Base-by-base conservation (phyloP, 2,797 vertebrate genomes). In the Antrozous pallidus region DNA sequence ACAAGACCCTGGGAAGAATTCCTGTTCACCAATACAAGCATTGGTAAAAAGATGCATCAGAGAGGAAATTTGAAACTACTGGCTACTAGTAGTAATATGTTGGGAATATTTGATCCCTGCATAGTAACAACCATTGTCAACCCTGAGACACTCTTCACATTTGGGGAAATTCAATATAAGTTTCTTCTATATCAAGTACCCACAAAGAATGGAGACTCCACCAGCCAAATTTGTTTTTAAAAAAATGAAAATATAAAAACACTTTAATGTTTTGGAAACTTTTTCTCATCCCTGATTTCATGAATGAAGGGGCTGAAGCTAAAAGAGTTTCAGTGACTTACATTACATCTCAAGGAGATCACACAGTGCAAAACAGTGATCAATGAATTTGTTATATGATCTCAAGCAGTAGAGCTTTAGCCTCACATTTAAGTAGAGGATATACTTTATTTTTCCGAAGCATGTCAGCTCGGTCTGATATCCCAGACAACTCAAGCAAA, bases 171-270 rank as follows among this genome's bases (percentile, higher is more conserved):
- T 83, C 70, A 31, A 71, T 67, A 26, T n/a, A 49, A 70, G 86
- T 94, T 86, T 79, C 14, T 84, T 75, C 56, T 87, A 45, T 42
- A 86, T n/a, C 8, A 75, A 17, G 7, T 67, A 88, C 28, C 36
- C 12, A 61, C 42, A 94, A 88, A 45, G 24, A 71, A 84, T 49
- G 73, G 42, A 95, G n/a, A 85, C 3, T 86, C 9, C 56, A 49
- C 9, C 28, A 82, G 20, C 38, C 14, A 45, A 71, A 79, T 49
- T 33, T 26, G 45, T 49, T 65, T 65, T 65, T 65, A 73, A 51
- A 93, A 92, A 93, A 86, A 61, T 40, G 79, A 79, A 94, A 83
- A 67, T n/a, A 67, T 24, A 75, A 69, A 83, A 91, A 38, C 9
- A 89, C 17, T 51, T 31, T 38, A 71, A 42, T 90, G 56, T 80